Conservation (phyloP, 2,113 vertebrate species). For the Neolamprologus sp. region DNA sequence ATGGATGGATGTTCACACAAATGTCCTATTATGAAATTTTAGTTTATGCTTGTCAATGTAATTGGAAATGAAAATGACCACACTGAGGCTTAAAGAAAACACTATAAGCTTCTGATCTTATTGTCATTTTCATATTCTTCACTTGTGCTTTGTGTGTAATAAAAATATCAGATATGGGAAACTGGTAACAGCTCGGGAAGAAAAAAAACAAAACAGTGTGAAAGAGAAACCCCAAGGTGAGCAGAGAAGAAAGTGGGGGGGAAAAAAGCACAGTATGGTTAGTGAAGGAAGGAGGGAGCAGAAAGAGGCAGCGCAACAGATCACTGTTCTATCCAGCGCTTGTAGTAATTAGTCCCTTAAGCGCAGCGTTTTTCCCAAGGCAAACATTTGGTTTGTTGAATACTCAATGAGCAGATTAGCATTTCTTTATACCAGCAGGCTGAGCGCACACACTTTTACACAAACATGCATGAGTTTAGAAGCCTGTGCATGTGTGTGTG, state of each 20-base stretch:
- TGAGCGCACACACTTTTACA: not conserved
- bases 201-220: not conserved
- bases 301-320: slow-evolving; percentile 9
- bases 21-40: not conserved
- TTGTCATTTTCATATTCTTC: not conserved
- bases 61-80: not conserved
- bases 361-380: slow-evolving; percentile 46
- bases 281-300: not conserved
- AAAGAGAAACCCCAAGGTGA: not conserved
- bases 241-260: not conserved
- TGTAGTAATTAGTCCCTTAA: slow-evolving; percentile 66
- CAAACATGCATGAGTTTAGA: not conserved
- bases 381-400: slow-evolving; percentile 70
- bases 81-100: not conserved
- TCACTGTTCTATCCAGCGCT: slow-evolving; percentile 39
- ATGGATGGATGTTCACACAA: not conserved
- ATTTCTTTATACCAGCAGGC: slow-evolving; percentile 53
- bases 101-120: not conserved
- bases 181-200: not conserved
- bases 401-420: slow-evolving; percentile 66
- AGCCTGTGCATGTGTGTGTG: not conserved
- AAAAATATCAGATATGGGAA: not conserved
- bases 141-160: not conserved
- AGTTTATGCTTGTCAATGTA: not conserved
- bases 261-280: not conserved